Evolutionary conservation across 2,888 invertebrate genomes (phyloP), one percentile per base, ranked within the genome.

Genomic region (Pristionchus entomophagus): DNA sequence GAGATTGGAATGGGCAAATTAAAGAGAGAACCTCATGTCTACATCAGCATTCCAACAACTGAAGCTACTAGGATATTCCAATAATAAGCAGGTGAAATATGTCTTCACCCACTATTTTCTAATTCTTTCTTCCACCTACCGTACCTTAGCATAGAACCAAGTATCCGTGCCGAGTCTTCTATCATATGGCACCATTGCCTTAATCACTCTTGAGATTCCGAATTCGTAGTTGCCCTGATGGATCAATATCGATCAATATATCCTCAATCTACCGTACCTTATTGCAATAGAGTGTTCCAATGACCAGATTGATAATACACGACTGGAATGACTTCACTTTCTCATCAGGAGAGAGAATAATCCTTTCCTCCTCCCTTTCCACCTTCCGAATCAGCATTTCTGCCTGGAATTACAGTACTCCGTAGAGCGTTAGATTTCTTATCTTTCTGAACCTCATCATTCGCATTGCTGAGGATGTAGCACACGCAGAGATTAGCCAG

Each of bases 391-490:
- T 99, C 86, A 99, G 95, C 35, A 89, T 88, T 84, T 91, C 91
- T 0, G 91, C 91, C 88, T 87, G 56, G 62, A 86, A 80, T n/a
- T 29, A 29, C 41, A 22, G 32, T 26, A 51, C n/a, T 51, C 41
- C 41, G 69, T 69, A 0, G 69, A 38, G 69, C 12, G 45, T 5
- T 2, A 19, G 26, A 8, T 49, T 45, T 78, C 49, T 49, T 29
- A 10, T 12, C 8, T 38, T 41, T 49, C 2, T 49, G 22, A 89
- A 95, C 95, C 95, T 98, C 98, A 94, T 98, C 97, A 94, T 99
- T 99, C 94, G 98, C 97, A 83, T 97, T 97, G 2, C 97, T 98
- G 98, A 99, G 98, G 91, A 99, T 98, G 94, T 99, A 99, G 29
- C 98, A 97, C 1, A 99, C 99, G 94, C 99, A 99, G 51, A 99